Evolutionary conservation across 2,888 invertebrate species (phyloP).

Genomic region (Nasonovia ribisnigri): DNA sequence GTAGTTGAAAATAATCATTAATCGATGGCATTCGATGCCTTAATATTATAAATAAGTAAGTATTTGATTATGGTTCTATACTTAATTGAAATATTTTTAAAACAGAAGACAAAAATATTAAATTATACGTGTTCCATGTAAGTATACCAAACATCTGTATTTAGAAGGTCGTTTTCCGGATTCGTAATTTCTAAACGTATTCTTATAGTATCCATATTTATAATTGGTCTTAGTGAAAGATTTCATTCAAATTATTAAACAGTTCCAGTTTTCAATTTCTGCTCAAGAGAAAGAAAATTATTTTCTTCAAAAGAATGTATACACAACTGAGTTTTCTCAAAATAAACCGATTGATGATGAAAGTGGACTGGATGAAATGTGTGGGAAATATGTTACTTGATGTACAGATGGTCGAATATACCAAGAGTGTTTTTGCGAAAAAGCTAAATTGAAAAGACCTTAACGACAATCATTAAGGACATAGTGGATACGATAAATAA

Average conservation of each 20-base stretch:
- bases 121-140: not conserved
- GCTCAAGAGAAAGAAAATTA: not conserved
- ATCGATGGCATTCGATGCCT: not conserved
- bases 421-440: not conserved
- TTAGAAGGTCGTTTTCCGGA: not conserved
- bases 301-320: not conserved
- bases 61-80: not conserved
- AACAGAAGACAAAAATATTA: not conserved
- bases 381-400: not conserved
- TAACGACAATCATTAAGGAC: not conserved
- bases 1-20: not conserved
- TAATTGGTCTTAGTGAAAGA: not conserved
- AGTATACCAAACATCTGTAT: not conserved
- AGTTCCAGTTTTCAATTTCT: not conserved
- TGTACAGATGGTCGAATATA: not conserved
- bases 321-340: not conserved
- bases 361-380: not conserved
- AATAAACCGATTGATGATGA: not conserved
- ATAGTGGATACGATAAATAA: conserved; percentile 14
- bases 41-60: not conserved
- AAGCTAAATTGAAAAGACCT: conserved; percentile 35
- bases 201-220: not conserved
- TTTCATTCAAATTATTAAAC: not conserved
- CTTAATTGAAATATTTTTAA: not conserved
- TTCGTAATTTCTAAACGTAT: not conserved